Evolutionary conservation across 2,888 invertebrate species (phyloP).

Genomic region (Petrolisthes cinctipes): DNA sequence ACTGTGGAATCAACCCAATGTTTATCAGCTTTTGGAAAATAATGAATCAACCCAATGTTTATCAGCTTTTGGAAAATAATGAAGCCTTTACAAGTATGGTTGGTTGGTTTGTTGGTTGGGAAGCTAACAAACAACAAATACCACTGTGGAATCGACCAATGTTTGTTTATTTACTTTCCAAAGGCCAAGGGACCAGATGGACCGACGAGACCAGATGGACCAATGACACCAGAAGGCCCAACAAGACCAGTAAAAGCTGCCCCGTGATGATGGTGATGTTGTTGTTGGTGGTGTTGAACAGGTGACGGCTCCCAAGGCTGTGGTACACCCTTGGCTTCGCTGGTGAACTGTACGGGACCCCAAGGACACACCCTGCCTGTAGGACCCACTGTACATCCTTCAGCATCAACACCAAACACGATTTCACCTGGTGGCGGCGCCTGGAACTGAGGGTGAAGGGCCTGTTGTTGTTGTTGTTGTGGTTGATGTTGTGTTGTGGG

Average conservation of each 20-base stretch:
- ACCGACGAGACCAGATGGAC: conserved; percentile 59
- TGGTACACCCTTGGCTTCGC: conserved; percentile 37
- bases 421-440: conserved; percentile 32
- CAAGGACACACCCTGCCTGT: conserved; percentile 61
- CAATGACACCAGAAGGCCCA: conserved; percentile 57
- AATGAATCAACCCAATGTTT: too few relatives aligned
- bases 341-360: conserved; percentile 59
- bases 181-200: conserved; percentile 52
- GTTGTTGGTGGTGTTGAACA: conserved; percentile 8
- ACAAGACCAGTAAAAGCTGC: conserved; percentile 48
- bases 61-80: too few relatives aligned
- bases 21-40: too few relatives aligned
- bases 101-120: too few relatives aligned
- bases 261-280: conserved; percentile 25
- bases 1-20: too few relatives aligned
- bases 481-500: too few relatives aligned
- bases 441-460: conserved; percentile 31
- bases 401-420: conserved; percentile 51
- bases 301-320: conserved; percentile 23
- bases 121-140: too few relatives aligned
- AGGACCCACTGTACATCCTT: conserved; percentile 57
- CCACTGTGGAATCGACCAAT: too few relatives aligned
- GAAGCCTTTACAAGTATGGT: too few relatives aligned
- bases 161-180: background rate
- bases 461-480: too few relatives aligned